Evolutionary conservation across 2,888 invertebrate species (phyloP), one percentile per base, ranked within the genome.

Genomic region (Galerucella pusilla): DNA sequence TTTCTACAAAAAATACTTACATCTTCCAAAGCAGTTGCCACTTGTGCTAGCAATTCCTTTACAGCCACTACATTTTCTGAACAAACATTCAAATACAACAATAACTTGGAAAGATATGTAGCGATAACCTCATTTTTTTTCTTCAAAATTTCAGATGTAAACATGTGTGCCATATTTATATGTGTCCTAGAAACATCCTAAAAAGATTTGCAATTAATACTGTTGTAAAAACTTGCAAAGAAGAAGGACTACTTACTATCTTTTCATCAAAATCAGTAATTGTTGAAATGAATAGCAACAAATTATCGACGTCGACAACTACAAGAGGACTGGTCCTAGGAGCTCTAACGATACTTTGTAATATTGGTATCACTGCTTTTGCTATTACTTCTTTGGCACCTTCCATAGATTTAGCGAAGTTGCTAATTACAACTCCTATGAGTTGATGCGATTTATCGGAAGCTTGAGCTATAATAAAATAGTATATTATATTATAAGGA

Each of bases 301-400:
- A 73, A 75, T 80, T 81, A 59, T 82, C 80, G 2, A 79, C 72
- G 63, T 81, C 80, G 12, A 82, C 73, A 64, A 80, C 81, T 12
- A 75, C 75, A 49, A 82, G 59, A 28, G 80, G 80, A 75, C 79
- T 80, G 3, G 77, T 75, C 20, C 54, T 66, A 1, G 81, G 80
- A 35, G 80, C 81, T 61, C 73, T 76, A 2, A 76, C 76, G 42
- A 82, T 75, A 59, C 65, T 79, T 12, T 68, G 72, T 59, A 82
- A 52, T 64, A 77, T 80, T 14, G 81, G 79, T 35, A 80, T 68
- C 4, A 81, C 71, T 25, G 81, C 76, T 65, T 79, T 79, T 11
- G 74, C 76, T 59, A 82, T 76, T 3, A 79, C 68, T 73, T 79
- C 79, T 68, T 73, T 78, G 9, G 79, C 77, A 11, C 77, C 77